A percentile compares a stretch with the other conserved stretches of the same genome.
Evolutionary conservation across 2,888 invertebrate genomes (phyloP).

Genomic region (Phaedon cochleariae): DNA sequence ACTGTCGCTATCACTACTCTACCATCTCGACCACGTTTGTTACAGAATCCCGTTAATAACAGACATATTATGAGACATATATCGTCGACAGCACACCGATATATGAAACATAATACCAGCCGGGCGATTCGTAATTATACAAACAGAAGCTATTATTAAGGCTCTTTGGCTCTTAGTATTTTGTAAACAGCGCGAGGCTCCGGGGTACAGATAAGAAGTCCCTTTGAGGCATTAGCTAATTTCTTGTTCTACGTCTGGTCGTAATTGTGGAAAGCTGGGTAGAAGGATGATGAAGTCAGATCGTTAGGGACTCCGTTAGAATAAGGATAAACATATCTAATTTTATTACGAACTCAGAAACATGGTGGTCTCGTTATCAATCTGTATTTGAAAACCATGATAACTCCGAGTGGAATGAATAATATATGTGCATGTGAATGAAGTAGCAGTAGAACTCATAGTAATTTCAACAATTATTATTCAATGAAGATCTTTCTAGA

Average conservation of each 20-base stretch:
- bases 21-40: conserved; percentile 11
- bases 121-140: conserved; percentile 14
- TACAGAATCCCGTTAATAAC: conserved; percentile 5
- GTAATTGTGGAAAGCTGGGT: neutral
- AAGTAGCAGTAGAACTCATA: too few species aligned
- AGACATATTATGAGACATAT: conserved; percentile 13
- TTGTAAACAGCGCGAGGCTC: conserved; percentile 8
- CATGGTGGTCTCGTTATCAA: too few species aligned
- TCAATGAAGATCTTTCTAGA: too few species aligned
- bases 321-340: neutral
- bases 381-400: too few species aligned
- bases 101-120: conserved; percentile 16
- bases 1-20: conserved; percentile 8
- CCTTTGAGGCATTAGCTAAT: conserved; percentile 6
- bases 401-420: too few species aligned
- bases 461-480: too few species aligned
- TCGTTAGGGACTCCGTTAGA: neutral
- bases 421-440: too few species aligned
- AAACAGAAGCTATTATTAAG: conserved; percentile 18
- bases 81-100: conserved; percentile 10
- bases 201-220: conserved; percentile 6
- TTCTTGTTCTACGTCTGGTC: neutral
- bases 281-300: neutral
- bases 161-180: conserved; percentile 16
- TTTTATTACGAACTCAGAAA: neutral